Evolutionary conservation across 2,113 vertebrate genomes (phyloP), one percentile per base, ranked within the genome.

Genomic region (Aspiorhynchus laticeps): DNA sequence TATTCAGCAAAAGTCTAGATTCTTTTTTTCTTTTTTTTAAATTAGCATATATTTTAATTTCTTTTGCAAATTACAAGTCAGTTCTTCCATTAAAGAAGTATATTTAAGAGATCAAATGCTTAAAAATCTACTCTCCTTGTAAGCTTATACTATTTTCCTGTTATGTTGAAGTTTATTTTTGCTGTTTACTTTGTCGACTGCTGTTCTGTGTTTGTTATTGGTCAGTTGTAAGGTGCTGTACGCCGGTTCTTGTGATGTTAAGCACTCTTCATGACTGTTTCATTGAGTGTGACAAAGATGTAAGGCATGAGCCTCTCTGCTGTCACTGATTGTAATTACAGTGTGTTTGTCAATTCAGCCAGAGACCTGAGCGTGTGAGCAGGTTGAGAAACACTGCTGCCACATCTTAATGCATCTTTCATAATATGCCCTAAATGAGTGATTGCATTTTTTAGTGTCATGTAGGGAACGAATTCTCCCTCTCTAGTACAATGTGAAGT

Each of bases 271-370:
- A 24, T 38, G 8, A 61, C 84, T 77, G 38, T 31, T 10, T 46
- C 46, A 85, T 83, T 31, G 73, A 86, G 71, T 85, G 56, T 88
- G 84, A 71, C 71, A 69, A 46, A 85, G 87, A 88, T 69, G 84
- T 85, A 82, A 85, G 63, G 80, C 33, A 41, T 33, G 77, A 71
- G 71, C 61, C 61, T 83, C 83, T 75, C 24, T 75, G 26, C 83
- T 80, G 65, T 75, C 67, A 85, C 48, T 9, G n/a, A 81, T 73
- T 88, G 71, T 83, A 86, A 86, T 88, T 85, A 85, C 83, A 65
- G 38, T 85, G 77, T 75, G 83, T 88, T 80, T 88, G 83, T 85
- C 76, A 51, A 76, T 74, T 81, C 82, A 61, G 63, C 24, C 24
- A 59, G 41, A 63, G 59, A 77, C 56, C 48, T 46, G 83, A 63